These are phyloP conservation scores for Shinisaurus crocodilurus DNA, from an alignment of 2,113 vertebrate genomes.

Conservation along the genomic window DNA sequence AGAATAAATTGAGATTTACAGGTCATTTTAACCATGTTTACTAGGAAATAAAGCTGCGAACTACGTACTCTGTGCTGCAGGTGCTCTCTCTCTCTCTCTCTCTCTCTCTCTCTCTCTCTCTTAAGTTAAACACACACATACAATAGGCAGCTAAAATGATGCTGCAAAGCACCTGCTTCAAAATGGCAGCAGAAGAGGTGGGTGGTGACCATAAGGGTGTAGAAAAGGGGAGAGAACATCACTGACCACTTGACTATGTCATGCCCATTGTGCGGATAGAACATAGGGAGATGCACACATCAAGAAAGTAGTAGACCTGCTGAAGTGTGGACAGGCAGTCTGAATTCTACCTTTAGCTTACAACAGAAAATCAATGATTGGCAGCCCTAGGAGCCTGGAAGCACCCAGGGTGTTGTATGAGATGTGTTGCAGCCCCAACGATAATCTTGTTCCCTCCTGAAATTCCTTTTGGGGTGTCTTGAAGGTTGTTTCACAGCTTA, in stretches of 20 bases:
- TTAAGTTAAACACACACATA: too few relatives aligned
- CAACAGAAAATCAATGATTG: background rate
- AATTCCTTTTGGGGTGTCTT: conserved; percentile 17
- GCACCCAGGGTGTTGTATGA: background rate
- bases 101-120: background rate
- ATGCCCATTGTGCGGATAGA: background rate
- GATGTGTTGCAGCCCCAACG: background rate
- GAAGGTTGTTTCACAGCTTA: background rate
- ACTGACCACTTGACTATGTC: background rate
- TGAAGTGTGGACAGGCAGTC: background rate
- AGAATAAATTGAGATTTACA: too few relatives aligned
- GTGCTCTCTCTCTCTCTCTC: too few relatives aligned
- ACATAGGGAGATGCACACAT: background rate
- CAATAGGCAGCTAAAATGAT: too few relatives aligned
- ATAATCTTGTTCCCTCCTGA: background rate
- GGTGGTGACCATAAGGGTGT: background rate
- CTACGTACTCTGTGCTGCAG: background rate
- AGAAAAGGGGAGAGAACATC: background rate
- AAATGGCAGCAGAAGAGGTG: background rate
- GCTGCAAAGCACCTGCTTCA: background rate
- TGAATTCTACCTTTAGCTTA: background rate
- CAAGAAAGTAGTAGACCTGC: background rate
- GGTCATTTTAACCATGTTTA: background rate
- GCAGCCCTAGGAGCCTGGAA: too few relatives aligned
- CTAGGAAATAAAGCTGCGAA: background rate